phyloP scores from a whole-genome alignment of 2,888 invertebrate species.

The Entomobrya proxima region DNA sequence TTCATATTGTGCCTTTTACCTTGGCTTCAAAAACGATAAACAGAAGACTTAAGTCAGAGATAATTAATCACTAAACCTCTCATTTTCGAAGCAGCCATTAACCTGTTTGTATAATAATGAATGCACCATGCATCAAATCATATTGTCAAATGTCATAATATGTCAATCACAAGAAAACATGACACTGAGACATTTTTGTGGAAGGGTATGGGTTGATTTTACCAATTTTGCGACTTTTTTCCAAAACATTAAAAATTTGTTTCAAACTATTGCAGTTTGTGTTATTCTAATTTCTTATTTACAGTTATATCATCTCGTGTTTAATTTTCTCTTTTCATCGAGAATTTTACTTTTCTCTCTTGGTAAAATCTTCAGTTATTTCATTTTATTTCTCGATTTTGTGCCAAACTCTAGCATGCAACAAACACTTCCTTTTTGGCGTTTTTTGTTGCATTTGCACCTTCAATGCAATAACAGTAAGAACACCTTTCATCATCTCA shows the following conservation, averaged over 20 bases:
- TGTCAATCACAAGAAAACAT: too few species aligned
- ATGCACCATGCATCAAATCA: too few species aligned
- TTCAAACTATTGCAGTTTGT: too few species aligned
- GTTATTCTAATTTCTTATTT: too few species aligned
- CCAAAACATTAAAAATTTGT: too few species aligned
- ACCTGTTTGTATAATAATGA: too few species aligned
- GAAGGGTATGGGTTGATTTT: too few species aligned
- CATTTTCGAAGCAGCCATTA: slow-evolving; percentile 22
- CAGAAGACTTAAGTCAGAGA: background rate
- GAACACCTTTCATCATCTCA: background rate
- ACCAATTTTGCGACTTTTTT: too few species aligned
- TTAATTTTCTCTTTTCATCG: background rate
- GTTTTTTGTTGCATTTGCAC: background rate
- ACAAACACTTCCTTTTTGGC: background rate
- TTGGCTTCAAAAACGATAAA: background rate
- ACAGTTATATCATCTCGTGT: too few species aligned
- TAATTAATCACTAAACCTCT: slow-evolving; percentile 39
- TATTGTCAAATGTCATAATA: too few species aligned
- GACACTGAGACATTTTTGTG: too few species aligned
- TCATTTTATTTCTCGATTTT: background rate
- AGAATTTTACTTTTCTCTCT: background rate
- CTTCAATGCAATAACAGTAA: background rate
- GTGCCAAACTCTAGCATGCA: background rate
- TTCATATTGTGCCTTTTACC: background rate
- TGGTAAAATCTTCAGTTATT: background rate